A percentile compares a stretch with the other conserved stretches of the same genome.
Evolutionary conservation across 2,113 vertebrate species (phyloP).

Genomic region (Pica pica): DNA sequence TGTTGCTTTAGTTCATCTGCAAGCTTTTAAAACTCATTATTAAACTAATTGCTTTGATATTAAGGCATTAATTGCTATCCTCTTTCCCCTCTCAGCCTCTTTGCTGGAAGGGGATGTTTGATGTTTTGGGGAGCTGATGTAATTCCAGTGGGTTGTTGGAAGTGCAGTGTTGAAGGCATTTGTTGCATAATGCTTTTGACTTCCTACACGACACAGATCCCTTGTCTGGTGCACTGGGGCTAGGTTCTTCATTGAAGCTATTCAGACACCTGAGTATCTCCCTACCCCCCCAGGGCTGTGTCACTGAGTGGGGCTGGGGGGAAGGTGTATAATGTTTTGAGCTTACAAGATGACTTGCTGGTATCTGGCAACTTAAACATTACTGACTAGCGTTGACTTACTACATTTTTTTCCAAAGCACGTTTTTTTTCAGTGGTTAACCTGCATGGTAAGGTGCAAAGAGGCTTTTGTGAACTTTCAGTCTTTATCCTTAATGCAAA

Average conservation of each 20-base stretch:
- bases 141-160: neutral
- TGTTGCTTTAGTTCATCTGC: neutral
- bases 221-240: neutral
- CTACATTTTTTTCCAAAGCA: neutral
- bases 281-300: neutral
- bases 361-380: neutral
- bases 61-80: neutral
- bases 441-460: neutral
- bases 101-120: neutral
- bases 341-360: neutral
- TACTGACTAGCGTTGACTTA: neutral
- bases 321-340: neutral
- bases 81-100: neutral
- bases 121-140: neutral
- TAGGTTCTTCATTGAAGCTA: neutral
- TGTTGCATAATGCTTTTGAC: neutral
- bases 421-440: neutral
- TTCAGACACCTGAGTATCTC: neutral
- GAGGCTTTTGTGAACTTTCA: neutral
- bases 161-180: neutral
- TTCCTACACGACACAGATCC: neutral
- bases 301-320: neutral
- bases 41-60: neutral
- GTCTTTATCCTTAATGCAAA: neutral
- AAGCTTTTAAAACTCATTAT: neutral